Evolutionary conservation across 2,113 vertebrate genomes (phyloP).

Genomic region (Pterophyllum scalare): DNA sequence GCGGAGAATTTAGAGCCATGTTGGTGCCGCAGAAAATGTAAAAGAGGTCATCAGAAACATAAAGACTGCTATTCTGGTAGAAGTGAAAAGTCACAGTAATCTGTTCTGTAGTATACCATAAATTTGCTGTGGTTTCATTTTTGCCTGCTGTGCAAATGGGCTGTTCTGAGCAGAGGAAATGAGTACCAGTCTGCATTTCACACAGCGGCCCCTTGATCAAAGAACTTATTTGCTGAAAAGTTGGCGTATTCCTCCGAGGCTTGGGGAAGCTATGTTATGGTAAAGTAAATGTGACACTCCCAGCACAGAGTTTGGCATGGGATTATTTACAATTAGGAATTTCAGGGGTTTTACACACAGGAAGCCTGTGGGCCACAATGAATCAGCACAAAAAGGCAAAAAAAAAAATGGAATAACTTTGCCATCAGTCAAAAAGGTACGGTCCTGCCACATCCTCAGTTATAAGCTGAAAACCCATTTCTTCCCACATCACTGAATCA

Average conservation of each 20-base stretch:
- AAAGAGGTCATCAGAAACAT: background rate
- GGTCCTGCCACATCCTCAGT: background rate
- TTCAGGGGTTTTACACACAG: constrained; percentile 9
- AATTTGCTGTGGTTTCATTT: background rate
- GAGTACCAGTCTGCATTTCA: constrained; percentile 12
- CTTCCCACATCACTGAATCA: constrained; percentile 23
- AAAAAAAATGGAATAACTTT: constrained; percentile 7
- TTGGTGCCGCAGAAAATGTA: background rate
- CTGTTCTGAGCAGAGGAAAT: constrained; percentile 20
- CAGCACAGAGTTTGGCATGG: constrained; percentile 4
- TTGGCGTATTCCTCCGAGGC: background rate
- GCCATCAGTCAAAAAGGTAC: constrained; percentile 22
- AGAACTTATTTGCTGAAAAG: constrained; percentile 30
- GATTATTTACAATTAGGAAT: constrained; percentile 46
- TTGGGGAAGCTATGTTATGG: background rate
- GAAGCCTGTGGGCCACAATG: constrained; percentile 26
- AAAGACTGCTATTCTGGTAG: background rate
- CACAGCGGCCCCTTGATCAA: constrained; percentile 39
- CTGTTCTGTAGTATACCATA: background rate
- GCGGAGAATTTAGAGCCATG: background rate
- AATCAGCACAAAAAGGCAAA: constrained; percentile 32
- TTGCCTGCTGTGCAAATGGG: constrained; percentile 22
- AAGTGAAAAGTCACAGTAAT: background rate
- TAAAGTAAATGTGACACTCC: constrained; percentile 31
- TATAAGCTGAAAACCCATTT: constrained; percentile 46